Percentiles rank a stretch among this genome's conserved stretches.
These are phyloP conservation scores for Limosa lapponica DNA, from an alignment of 2,797 vertebrate species.

Conservation along the genomic window DNA sequence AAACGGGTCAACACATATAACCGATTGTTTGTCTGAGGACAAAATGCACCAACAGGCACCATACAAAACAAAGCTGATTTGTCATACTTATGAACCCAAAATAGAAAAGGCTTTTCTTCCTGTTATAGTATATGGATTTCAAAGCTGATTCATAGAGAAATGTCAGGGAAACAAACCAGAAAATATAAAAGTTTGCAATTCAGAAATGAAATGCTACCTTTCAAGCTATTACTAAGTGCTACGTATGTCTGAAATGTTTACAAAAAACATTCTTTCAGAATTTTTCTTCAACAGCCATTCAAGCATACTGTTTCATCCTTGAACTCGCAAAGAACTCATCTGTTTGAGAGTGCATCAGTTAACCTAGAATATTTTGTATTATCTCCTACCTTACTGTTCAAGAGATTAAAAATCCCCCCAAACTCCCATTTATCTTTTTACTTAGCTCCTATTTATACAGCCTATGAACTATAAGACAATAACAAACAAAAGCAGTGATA, in stretches of 20 bases:
- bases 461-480: not conserved
- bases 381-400: not conserved
- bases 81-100: not conserved
- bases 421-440: not conserved
- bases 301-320: not conserved
- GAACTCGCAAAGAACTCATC: not conserved
- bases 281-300: not conserved
- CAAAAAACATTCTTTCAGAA: not conserved
- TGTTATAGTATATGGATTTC: not conserved
- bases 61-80: conserved; percentile 14
- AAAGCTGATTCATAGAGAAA: not conserved
- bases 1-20: not conserved
- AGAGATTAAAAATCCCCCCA: not conserved
- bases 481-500: not conserved
- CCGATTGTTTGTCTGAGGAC: not conserved
- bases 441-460: not conserved
- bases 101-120: not conserved
- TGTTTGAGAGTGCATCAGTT: not conserved
- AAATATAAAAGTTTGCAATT: not conserved
- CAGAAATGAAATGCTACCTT: not conserved
- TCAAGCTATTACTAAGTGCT: not conserved
- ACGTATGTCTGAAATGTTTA: not conserved
- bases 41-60: conserved; percentile 31
- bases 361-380: not conserved
- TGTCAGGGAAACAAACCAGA: not conserved